Base-by-base conservation (phyloP, 1,140 invertebrate genomes). In the Ectropis grisescens region DNA sequence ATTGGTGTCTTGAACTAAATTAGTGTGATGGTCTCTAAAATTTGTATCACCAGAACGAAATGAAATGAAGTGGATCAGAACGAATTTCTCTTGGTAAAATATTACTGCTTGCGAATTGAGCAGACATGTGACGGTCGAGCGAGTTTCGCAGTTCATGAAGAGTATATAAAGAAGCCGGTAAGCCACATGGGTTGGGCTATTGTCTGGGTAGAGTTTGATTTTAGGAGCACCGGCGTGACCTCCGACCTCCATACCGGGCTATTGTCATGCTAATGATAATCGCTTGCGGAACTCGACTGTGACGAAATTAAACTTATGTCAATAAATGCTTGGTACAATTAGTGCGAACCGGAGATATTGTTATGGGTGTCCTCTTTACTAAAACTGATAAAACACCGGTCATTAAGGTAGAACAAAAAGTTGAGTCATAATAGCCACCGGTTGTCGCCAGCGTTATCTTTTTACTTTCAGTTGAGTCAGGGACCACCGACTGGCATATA, bases 251-350 rank as follows among this genome's bases (percentile, higher is more conserved):
- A 58, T 60, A 47, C 54, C 25, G 28, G 24, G 33, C 58, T 53
- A 70, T 72, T 72, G 66, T 76, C 51, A 76, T 69, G 56, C 49
- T 58, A 69, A 66, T 66, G 47, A 33, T 37, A 33, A 47, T 36
- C 26, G 51, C 41, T 45, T 29, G 36, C 39, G 51, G 46, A 46
- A 49, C 61, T 57, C 55, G 56, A 52, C 44, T 36, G 45, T 58
- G 43, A 51, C 48, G 45, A 27, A 53, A 44, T 45, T 19, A 19
- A 27, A 14, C 29, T 3, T 13, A 12, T 28, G 27, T 13, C 10
- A 28, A 19, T 8, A 19, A 19, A 19, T 19, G 16, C 16, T n/a
- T n/a, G n/a, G n/a, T n/a, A n/a, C n/a, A n/a, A n/a, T n/a, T n/a
- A n/a, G n/a, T n/a, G n/a, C 16, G 8, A 19, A 19, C 16, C 16